These are phyloP conservation scores for Cebidichthys violaceus DNA, from an alignment of 2,113 vertebrate species.

Conservation along the genomic window DNA sequence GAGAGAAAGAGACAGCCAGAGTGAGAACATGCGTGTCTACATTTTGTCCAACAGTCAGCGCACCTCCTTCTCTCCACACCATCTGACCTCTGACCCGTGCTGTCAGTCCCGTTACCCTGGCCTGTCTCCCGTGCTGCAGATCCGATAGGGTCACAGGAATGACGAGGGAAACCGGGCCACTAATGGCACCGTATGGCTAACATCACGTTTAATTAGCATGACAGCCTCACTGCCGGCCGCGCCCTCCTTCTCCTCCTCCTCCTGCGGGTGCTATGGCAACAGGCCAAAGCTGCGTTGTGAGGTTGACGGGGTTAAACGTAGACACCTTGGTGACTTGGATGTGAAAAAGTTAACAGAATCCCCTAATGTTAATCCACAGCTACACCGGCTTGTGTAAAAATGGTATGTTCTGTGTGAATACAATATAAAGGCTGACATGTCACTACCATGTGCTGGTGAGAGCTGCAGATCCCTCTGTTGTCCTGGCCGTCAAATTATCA, in stretches of 20 bases:
- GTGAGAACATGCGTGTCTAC: slow-evolving; percentile 44
- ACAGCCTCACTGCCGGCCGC: slow-evolving; percentile 54
- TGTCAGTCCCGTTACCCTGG: slow-evolving; percentile 50
- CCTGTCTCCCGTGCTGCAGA: slow-evolving; percentile 38
- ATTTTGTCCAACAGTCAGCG: slow-evolving; percentile 40
- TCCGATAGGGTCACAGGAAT: slow-evolving; percentile 56
- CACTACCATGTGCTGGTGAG: slow-evolving; percentile 24
- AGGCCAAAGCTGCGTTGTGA: slow-evolving; percentile 33
- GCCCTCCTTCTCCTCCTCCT: slow-evolving; percentile 41
- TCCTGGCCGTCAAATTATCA: slow-evolving; percentile 68
- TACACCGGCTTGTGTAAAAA: neutral
- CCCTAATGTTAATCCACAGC: neutral
- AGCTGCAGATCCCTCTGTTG: slow-evolving; percentile 45
- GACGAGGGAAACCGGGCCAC: slow-evolving; percentile 56
- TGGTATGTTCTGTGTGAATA: neutral
- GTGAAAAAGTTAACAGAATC: neutral
- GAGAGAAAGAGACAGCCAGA: slow-evolving; percentile 10
- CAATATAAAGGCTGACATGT: slow-evolving; percentile 35
- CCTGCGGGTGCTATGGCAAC: slow-evolving; percentile 64
- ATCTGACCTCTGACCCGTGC: slow-evolving; percentile 66
- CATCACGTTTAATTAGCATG: slow-evolving; percentile 79
- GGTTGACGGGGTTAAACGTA: slow-evolving; percentile 49
- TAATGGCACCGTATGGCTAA: slow-evolving; percentile 71
- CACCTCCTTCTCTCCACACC: slow-evolving; percentile 16
- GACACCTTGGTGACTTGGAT: slow-evolving; percentile 28